Percentiles rank a stretch among this genome's conserved stretches.
These are phyloP conservation scores for Danaus plexippus DNA, from an alignment of 1,140 invertebrate species.

Conservation along the genomic window DNA sequence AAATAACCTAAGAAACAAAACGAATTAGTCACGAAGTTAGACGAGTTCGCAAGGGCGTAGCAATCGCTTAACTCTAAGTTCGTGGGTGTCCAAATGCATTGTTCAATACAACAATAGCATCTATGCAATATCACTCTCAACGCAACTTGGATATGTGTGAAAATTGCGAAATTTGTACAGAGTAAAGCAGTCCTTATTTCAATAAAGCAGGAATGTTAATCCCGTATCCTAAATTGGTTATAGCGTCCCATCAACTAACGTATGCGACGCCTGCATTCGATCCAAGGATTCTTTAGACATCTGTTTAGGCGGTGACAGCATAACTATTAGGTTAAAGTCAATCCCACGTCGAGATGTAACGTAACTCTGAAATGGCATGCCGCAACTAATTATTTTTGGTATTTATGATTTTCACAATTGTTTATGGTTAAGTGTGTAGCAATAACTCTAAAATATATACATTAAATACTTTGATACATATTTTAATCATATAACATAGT, in stretches of 20 bases:
- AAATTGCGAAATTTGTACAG: conserved; percentile 14
- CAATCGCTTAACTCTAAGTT: conserved; percentile 40
- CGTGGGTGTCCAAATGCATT: conserved; percentile 52
- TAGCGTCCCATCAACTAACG: conserved; percentile 31
- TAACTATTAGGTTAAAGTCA: conserved; percentile 22
- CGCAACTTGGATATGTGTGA: conserved; percentile 9
- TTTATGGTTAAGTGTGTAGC: too few species aligned
- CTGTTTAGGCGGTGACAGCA: conserved; percentile 29
- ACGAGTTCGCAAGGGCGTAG: conserved; percentile 40
- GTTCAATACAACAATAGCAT: conserved; percentile 51
- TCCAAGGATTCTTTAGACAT: conserved; percentile 52
- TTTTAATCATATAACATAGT: too few species aligned
- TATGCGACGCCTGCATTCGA: conserved; percentile 51
- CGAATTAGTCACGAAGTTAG: conserved; percentile 32
- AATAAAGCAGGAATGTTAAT: conserved; percentile 14
- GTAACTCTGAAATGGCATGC: too few species aligned
- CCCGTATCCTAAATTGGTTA: conserved; percentile 12
- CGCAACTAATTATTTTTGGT: too few species aligned
- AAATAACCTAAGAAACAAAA: too few species aligned
- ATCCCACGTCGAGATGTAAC: conserved; percentile 6
- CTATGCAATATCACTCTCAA: conserved; percentile 35
- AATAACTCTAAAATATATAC: too few species aligned
- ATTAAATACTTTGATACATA: too few species aligned
- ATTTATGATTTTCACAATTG: too few species aligned
- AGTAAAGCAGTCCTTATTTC: conserved; percentile 15